Conservation (phyloP, 2,113 vertebrate species). For the Tetrax tetrax region DNA sequence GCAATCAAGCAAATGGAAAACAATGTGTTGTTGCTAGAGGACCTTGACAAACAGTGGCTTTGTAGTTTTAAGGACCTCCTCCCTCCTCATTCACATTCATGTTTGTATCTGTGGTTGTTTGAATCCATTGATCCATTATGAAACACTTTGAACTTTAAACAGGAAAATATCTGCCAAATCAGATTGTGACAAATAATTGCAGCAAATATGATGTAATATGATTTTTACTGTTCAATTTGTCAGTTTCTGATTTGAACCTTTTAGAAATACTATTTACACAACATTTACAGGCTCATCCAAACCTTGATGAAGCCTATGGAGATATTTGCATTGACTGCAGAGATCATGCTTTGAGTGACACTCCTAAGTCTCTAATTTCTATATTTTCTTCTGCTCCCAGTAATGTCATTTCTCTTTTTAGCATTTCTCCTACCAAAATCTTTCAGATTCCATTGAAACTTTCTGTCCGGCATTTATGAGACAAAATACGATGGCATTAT, state of each 20-base stretch:
- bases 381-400: neutral
- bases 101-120: constrained; percentile 15
- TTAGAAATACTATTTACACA: neutral
- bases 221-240: constrained; percentile 5
- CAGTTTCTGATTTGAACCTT: neutral
- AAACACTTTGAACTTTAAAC: constrained; percentile 8
- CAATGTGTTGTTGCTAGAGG: constrained; percentile 52
- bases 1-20: constrained; percentile 76
- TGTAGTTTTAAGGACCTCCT: constrained; percentile 44
- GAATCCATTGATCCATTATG: constrained; percentile 6
- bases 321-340: neutral
- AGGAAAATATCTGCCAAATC: neutral
- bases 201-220: neutral
- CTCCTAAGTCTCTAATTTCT: neutral
- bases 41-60: constrained; percentile 59
- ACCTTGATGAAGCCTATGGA: neutral
- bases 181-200: neutral
- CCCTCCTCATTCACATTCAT: constrained; percentile 15
- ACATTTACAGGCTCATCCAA: neutral
- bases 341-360: neutral
- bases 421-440: neutral
- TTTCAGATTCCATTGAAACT: neutral
- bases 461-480: neutral
- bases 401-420: neutral
- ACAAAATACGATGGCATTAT: neutral